Evolutionary conservation across 2,797 vertebrate species (phyloP).

Genomic region (Chelmon rostratus): DNA sequence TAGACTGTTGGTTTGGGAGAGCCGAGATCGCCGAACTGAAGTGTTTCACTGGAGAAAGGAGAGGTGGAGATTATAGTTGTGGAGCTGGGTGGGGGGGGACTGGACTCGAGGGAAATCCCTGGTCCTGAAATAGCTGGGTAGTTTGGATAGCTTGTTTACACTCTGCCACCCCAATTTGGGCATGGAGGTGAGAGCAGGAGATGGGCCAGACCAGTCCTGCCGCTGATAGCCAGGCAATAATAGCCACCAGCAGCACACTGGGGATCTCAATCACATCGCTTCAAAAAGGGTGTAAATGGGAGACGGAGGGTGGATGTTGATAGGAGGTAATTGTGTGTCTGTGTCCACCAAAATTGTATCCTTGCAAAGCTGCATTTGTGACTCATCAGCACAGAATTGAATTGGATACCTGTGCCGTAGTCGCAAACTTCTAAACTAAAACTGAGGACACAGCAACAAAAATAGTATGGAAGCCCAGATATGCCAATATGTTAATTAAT

Average conservation of each 20-base stretch:
- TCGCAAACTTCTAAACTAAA: conserved; percentile 30
- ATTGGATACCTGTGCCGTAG: conserved; percentile 52
- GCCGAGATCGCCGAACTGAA: neutral
- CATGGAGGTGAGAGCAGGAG: conserved; percentile 62
- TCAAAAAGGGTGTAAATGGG: conserved; percentile 57
- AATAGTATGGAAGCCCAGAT: neutral
- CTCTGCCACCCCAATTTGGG: conserved; percentile 74
- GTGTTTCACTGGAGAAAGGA: conserved; percentile 4
- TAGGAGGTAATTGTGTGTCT: conserved; percentile 52
- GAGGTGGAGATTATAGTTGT: conserved; percentile 3
- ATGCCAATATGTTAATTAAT: neutral
- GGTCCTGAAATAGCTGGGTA: conserved; percentile 55
- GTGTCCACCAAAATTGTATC: conserved; percentile 44
- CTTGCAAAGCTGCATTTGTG: conserved; percentile 66
- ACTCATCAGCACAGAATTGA: conserved; percentile 29
- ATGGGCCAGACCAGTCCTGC: conserved; percentile 62
- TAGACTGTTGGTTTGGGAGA: neutral
- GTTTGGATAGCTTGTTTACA: conserved; percentile 75
- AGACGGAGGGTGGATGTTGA: conserved; percentile 46
- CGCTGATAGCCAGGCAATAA: conserved; percentile 71
- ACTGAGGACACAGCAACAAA: conserved; percentile 11
- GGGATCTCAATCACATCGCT: conserved; percentile 68
- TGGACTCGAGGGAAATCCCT: conserved; percentile 57
- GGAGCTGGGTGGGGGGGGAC: neutral
- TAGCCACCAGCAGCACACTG: conserved; percentile 54